Conservation (phyloP, 2,113 vertebrate species). For the Galbula dea region DNA sequence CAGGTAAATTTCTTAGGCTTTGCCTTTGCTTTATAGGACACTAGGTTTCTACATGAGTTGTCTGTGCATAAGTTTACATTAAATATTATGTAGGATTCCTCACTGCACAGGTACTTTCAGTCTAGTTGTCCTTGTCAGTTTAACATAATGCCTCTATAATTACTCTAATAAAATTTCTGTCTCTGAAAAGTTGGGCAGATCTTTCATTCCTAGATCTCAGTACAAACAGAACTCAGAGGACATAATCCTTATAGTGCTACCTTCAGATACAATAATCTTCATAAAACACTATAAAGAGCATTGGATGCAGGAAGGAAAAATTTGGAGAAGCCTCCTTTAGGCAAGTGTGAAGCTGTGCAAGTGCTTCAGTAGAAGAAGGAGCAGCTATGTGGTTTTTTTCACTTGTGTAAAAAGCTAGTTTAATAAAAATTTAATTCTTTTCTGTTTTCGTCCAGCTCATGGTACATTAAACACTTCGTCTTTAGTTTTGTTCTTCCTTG, state of each 20-base stretch:
- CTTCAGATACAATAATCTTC: neutral
- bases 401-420: neutral
- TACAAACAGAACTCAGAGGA: neutral
- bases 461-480: neutral
- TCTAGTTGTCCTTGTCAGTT: neutral
- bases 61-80: too few relatives aligned
- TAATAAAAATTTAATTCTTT: neutral
- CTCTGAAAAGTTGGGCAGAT: neutral
- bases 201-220: neutral
- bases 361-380: neutral
- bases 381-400: neutral
- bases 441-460: neutral
- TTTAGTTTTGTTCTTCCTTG: neutral
- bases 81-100: too few relatives aligned
- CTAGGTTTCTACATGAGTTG: too few relatives aligned
- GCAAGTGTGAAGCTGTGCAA: neutral
- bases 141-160: neutral
- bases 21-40: neutral
- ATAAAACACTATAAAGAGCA: neutral
- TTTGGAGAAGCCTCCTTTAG: neutral
- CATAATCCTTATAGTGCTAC: neutral
- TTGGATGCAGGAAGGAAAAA: neutral
- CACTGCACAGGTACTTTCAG: neutral
- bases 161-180: neutral
- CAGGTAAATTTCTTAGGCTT: neutral